Evolutionary conservation across 2,888 invertebrate genomes (phyloP).

Genomic region (Pterostichus niger): DNA sequence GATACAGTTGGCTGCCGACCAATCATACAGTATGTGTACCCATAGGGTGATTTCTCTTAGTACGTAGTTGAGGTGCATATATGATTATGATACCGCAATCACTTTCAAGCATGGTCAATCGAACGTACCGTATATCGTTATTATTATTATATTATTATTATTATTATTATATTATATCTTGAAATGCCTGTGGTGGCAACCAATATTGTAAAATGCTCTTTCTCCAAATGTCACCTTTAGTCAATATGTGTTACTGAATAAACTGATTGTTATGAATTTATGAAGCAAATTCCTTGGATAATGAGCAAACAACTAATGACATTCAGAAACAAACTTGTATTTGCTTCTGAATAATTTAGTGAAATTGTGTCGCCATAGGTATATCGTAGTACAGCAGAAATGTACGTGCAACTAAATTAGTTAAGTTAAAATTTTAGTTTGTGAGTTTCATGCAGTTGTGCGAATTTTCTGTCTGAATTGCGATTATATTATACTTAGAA

Average conservation of each 20-base stretch:
- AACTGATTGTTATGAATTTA: not conserved
- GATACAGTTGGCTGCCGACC: slow-evolving; percentile 69
- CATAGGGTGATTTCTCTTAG: slow-evolving; percentile 64
- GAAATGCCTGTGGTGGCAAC: slow-evolving; percentile 28
- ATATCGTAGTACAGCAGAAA: slow-evolving; percentile 46
- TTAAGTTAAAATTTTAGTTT: not conserved
- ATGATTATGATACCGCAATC: slow-evolving; percentile 64
- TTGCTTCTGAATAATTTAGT: slow-evolving; percentile 16
- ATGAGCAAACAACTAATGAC: not conserved
- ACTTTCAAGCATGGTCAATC: slow-evolving; percentile 65
- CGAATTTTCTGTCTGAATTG: slow-evolving; percentile 25
- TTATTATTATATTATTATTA: slow-evolving; percentile 50
- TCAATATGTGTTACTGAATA: not conserved
- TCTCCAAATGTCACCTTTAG: not conserved
- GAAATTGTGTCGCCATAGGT: slow-evolving; percentile 35
- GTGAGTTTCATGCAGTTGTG: slow-evolving; percentile 5
- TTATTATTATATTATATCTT: slow-evolving; percentile 22
- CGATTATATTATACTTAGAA: slow-evolving; percentile 44
- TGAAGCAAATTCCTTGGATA: too few relatives aligned
- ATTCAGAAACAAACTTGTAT: not conserved
- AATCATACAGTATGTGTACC: slow-evolving; percentile 73
- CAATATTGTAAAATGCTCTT: slow-evolving; percentile 18
- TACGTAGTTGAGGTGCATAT: slow-evolving; percentile 64
- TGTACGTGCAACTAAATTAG: slow-evolving; percentile 22
- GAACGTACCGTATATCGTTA: slow-evolving; percentile 60